Percentiles rank a stretch among this genome's conserved stretches.
These are phyloP conservation scores for Stictocephala bisonia DNA, from an alignment of 2,888 invertebrate genomes.

Conservation along the genomic window DNA sequence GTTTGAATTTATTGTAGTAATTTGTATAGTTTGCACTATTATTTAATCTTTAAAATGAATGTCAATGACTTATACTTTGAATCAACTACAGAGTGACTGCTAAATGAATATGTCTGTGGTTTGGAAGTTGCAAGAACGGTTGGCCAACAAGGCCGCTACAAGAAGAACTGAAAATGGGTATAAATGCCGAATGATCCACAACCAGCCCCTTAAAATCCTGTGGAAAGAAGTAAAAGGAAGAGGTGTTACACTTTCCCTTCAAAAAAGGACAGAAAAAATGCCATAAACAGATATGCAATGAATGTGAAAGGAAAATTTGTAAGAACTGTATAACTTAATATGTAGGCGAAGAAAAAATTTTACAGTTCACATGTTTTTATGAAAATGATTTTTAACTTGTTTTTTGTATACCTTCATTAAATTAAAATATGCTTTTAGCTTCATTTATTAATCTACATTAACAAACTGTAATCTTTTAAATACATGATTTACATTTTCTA, in stretches of 20 bases:
- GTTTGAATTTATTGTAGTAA: too few relatives aligned
- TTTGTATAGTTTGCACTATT: too few relatives aligned
- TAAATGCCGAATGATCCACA: neutral
- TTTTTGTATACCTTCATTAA: neutral
- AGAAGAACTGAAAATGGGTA: neutral
- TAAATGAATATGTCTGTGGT: neutral
- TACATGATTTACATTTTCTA: neutral
- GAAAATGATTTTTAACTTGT: neutral
- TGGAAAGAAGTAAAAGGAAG: constrained; percentile 3
- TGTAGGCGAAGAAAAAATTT: constrained; percentile 29
- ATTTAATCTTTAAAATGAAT: too few relatives aligned
- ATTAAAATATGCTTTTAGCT: neutral
- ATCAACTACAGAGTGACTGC: neutral
- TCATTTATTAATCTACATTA: neutral
- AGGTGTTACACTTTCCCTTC: constrained; percentile 28
- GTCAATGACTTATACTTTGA: neutral
- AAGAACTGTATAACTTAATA: constrained; percentile 13
- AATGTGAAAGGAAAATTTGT: constrained; percentile 13
- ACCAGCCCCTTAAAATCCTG: constrained; percentile 1
- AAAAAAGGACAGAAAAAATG: constrained; percentile 25
- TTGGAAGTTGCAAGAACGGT: constrained; percentile 1
- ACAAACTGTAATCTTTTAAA: neutral
- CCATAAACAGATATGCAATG: constrained; percentile 12
- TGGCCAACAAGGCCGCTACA: constrained; percentile 20
- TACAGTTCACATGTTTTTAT: neutral